Evolutionary conservation across 2,888 invertebrate genomes (phyloP), one percentile per base, ranked within the genome.

Genomic region (Rutpela maculata): DNA sequence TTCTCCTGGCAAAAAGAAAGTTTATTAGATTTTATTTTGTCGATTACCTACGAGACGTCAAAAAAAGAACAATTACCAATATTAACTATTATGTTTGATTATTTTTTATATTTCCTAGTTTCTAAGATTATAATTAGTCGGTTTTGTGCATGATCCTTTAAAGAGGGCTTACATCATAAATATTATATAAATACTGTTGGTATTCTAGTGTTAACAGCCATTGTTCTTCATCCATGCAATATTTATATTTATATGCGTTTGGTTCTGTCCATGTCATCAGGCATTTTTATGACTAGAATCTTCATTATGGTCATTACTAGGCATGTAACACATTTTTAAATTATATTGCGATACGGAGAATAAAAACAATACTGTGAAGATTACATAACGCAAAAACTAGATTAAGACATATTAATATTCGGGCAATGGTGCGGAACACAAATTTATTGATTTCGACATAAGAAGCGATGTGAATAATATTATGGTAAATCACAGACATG

Each of bases 241-340:
- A 70, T 70, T 69, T 70, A 57, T 70, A 19, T 70, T 70, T 62
- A 70, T 70, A 60, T 70, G 69, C 59, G 35, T 69, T 69, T 19
- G 12, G 69, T 38, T 69, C 59, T 35, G 69, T 18, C 57, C 18
- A n/a, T 69, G 35, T 19, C 69, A 57, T 17, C 69, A 38, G 35
- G 17, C 19, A n/a, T 35, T 56, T 50, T 69, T 69, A 69, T 69
- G 69, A 69, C 60, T 22, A 43, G 70, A 70, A 70, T 59, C 59
- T 12, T 59, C 59, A 59, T 19, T 59, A 19, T 59, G 59, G 19
- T 9, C 19, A 59, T 59, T 50, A 15, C 50, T 50, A 50, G n/a
- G 15, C 50, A 0, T 50, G 50, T 15, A 15, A 15, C 15, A n/a
- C n/a, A 1, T 62, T 62, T 35, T 31, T n/a, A 31, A 5, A 62